Percentiles rank a stretch among this genome's conserved stretches.
Conservation (phyloP, 1,140 invertebrate species). For the Ptiloglossa arizonensis region DNA sequence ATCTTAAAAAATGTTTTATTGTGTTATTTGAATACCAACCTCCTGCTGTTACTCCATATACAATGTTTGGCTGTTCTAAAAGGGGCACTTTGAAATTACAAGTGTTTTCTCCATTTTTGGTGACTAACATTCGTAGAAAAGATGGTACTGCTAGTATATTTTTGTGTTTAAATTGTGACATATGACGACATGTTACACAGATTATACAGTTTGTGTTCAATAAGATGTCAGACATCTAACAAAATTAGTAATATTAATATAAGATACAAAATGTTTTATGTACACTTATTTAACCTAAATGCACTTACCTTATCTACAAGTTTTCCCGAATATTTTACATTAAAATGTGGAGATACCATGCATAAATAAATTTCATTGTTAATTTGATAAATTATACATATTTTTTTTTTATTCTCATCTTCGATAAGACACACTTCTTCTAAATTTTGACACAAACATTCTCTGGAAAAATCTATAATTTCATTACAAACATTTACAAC, state of each 20-base stretch:
- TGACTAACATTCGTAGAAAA: conserved; percentile 70
- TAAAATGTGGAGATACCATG: conserved; percentile 65
- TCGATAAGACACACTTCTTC: conserved; percentile 70
- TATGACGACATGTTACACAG: conserved; percentile 68
- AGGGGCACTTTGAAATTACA: conserved; percentile 47
- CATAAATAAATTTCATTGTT: conserved; percentile 68
- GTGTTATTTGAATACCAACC: conserved; percentile 64
- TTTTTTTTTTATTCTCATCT: conserved; percentile 60
- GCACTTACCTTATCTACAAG: conserved; percentile 68
- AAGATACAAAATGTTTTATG: conserved; percentile 25
- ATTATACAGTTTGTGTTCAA: conserved; percentile 64
- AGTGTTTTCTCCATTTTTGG: conserved; percentile 57
- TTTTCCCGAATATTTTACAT: conserved; percentile 68
- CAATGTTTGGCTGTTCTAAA: conserved; percentile 77
- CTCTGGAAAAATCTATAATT: conserved; percentile 67
- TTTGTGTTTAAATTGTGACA: conserved; percentile 70
- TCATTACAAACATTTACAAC: conserved; percentile 12
- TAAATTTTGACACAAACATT: conserved; percentile 48
- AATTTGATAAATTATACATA: conserved; percentile 68
- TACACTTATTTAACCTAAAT: conserved; percentile 18
- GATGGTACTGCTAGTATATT: conserved; percentile 61
- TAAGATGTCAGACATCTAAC: conserved; percentile 73
- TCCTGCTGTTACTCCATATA: conserved; percentile 76
- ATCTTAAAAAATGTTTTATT: background rate
- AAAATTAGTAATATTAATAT: conserved; percentile 35